Base-by-base conservation (phyloP, 2,797 vertebrate genomes). In the Chaenodraco wilsoni region DNA sequence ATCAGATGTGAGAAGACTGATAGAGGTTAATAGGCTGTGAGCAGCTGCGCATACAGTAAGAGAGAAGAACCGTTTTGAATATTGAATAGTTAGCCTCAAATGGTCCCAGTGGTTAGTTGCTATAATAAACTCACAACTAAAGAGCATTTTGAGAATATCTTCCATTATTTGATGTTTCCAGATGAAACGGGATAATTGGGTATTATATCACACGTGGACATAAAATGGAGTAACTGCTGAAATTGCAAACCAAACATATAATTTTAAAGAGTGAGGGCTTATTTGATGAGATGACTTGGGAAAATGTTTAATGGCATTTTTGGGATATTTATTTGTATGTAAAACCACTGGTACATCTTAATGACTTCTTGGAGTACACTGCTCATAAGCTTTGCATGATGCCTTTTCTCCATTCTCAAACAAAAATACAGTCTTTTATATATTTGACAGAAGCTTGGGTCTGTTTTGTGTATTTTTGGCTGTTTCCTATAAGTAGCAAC, bases 1-100 rank as follows among this genome's bases (percentile, higher is more conserved):
- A 92, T 93, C 92, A 88, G 92, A 92, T 92, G 85, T 67, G 80
- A 78, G 82, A 76, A 85, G 90, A 91, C 84, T 86, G 91, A 93
- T 87, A 1, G 90, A 68, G 83, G 86, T 87, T 90, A 92, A 91
- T 88, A 77, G 87, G 76, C 88, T 5, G 59, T 79, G 52, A 70
- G 76, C 82, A 77, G 78, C 77, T 41, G 43, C 37, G 46, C 65
- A 57, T 65, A 21, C 21, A 21, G 21, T 21, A 65, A 62, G 57
- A 67, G 67, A 59, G 57, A 57, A 40, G 62, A 33, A 66, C 78
- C 76, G 69, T 86, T 89, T 79, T 76, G 78, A 85, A 89, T 65
- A 64, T 80, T 69, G 33, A 31, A 46, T 69, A 46, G 44, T 69
- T 81, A 69, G 45, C 59, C 64, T 68, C 66, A 78, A 79, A 72